Conservation (phyloP, 2,888 invertebrate genomes). For the Cosmopolites sordidus region DNA sequence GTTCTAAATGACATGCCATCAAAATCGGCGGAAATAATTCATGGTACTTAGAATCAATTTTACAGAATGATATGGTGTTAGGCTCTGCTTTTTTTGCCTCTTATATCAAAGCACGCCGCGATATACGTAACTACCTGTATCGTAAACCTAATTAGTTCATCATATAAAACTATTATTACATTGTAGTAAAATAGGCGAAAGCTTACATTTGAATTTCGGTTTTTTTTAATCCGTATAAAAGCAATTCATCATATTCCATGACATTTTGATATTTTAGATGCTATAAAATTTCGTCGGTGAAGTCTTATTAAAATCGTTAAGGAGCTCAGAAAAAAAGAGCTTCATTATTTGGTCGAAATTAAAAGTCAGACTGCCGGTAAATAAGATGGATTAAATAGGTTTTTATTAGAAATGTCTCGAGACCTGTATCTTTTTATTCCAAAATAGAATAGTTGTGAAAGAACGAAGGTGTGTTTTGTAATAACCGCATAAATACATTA, state of each 20-base stretch:
- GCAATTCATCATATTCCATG: slow-evolving; percentile 25
- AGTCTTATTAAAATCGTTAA: slow-evolving; percentile 13
- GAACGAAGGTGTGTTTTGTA: too few relatives aligned
- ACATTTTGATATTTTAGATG: slow-evolving; percentile 21
- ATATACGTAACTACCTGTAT: slow-evolving; percentile 13
- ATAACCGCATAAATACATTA: too few relatives aligned
- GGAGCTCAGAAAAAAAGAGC: slow-evolving; percentile 3
- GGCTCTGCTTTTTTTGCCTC: not conserved
- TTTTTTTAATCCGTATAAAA: slow-evolving; percentile 19
- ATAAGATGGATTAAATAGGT: slow-evolving; percentile 22
- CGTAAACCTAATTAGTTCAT: slow-evolving; percentile 19
- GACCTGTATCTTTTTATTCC: too few relatives aligned
- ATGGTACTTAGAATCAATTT: slow-evolving; percentile 9
- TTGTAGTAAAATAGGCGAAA: slow-evolving; percentile 15
- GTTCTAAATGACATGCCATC: too few relatives aligned
- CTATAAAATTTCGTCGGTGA: slow-evolving; percentile 18
- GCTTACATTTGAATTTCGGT: slow-evolving; percentile 16
- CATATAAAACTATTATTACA: slow-evolving; percentile 21
- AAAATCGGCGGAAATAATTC: too few relatives aligned
- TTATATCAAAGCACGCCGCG: slow-evolving; percentile 12
- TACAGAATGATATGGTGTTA: slow-evolving; percentile 8
- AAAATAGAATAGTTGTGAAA: too few relatives aligned
- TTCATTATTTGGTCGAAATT: slow-evolving; percentile 19
- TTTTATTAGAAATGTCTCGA: not conserved
- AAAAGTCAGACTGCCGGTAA: slow-evolving; percentile 20